These are phyloP conservation scores for Eupithecia centaureata DNA, from an alignment of 2,888 invertebrate species.

Conservation along the genomic window DNA sequence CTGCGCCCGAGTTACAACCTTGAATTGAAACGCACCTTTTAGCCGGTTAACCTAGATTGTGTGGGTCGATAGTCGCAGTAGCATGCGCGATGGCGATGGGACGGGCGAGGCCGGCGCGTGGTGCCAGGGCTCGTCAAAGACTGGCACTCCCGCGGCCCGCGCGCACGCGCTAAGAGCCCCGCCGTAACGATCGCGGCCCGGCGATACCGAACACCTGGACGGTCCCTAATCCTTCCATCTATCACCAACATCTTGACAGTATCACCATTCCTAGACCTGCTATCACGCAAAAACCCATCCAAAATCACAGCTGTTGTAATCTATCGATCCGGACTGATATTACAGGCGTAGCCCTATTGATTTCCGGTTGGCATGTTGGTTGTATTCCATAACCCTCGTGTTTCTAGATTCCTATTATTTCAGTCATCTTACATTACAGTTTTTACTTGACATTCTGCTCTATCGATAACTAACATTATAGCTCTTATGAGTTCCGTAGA, in stretches of 20 bases:
- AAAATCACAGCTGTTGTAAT: no score
- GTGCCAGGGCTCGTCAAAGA: constrained; percentile 60
- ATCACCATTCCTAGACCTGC: background rate
- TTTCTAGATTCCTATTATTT: background rate
- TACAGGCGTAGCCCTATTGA: background rate
- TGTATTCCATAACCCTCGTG: background rate
- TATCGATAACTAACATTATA: no score
- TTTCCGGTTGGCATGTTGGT: background rate
- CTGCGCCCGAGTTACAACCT: constrained; percentile 81
- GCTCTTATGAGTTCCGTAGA: background rate
- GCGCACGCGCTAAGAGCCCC: constrained; percentile 49
- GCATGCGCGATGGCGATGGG: constrained; percentile 72
- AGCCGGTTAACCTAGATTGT: constrained; percentile 83
- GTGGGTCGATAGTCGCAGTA: constrained; percentile 77
- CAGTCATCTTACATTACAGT: no score
- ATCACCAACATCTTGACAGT: background rate
- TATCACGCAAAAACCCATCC: no score
- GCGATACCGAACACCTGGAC: constrained; percentile 34
- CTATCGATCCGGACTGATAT: background rate
- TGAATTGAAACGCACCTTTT: constrained; percentile 83
- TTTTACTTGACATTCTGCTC: no score
- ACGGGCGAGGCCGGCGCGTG: constrained; percentile 55
- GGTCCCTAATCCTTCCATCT: background rate
- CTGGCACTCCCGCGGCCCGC: constrained; percentile 54
- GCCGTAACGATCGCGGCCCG: constrained; percentile 55